Base-by-base conservation (phyloP, 92 coral and sea anemone genomes). In the Umimayanthus kanabou region DNA sequence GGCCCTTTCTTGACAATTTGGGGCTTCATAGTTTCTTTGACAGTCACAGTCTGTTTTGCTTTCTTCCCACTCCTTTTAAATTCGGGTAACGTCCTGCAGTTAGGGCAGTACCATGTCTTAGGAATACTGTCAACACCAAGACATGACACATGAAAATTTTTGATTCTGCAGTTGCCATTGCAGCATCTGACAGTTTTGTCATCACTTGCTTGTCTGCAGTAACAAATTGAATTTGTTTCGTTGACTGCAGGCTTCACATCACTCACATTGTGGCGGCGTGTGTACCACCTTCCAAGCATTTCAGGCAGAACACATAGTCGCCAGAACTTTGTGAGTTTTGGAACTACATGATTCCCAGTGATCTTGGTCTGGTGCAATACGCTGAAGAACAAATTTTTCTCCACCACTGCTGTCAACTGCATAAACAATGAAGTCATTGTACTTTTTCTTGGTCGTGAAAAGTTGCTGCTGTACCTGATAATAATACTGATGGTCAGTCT, bases 101-200 rank as follows among this genome's bases (percentile, higher is more conserved):
- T 84, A 40, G 93, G 92, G 80, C 96, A 93, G 84, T 89, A 88
- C 94, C 96, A 91, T 50, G 87, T 84, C 85, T 93, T 93, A 3
- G 92, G 87, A 4, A 47, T 73, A 55, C 76, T 69, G 39, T 22
- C 69, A 45, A 89, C 42, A n/a, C 94, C 86, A 65, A 92, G 74
- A 61, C 93, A 94, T 13, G 89, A 71, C 4, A 81, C 47, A 66
- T 92, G 94, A 87, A 94, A 92, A 47, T 65, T 20, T 16, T 76
- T 69, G 76, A 94, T 94, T 18, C 79, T 73, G 37, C 96, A 92
- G 6, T 76, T 72, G 0, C 89, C 89, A 82, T 92, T 94, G 61
- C 87, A 81, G 80, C 94, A 92, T 65, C 50, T 58, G 25, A 90
- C 88, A 18, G 82, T 80, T 28, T 64, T 70, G 64, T 90, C 92